These are phyloP conservation scores for Heliconius congener DNA, from an alignment of 1,140 invertebrate genomes.

Conservation along the genomic window DNA sequence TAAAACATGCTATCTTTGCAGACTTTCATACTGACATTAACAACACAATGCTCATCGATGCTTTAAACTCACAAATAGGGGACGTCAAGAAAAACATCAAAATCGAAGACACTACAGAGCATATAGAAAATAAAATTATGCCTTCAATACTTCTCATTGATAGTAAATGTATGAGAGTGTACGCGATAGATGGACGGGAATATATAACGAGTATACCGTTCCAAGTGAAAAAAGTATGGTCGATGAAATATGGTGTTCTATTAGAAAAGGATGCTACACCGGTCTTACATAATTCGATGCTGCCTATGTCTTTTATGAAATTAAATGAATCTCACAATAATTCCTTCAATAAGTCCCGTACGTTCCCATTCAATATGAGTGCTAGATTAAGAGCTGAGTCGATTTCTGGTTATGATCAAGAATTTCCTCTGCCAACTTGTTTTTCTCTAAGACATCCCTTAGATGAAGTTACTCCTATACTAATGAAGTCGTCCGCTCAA, in stretches of 20 bases:
- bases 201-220: conserved; percentile 92
- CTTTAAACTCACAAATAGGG: conserved; percentile 73
- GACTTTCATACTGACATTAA: conserved; percentile 85
- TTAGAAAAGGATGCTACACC: conserved; percentile 85
- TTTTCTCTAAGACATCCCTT: conserved; percentile 94
- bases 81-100: conserved; percentile 75
- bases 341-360: conserved; percentile 60
- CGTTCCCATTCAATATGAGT: conserved; percentile 64
- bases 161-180: conserved; percentile 89
- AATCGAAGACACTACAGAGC: conserved; percentile 75
- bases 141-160: conserved; percentile 89
- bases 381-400: conserved; percentile 65
- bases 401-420: conserved; percentile 64
- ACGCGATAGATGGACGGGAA: conserved; percentile 90
- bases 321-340: conserved; percentile 68
- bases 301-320: conserved; percentile 62
- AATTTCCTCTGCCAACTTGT: conserved; percentile 83
- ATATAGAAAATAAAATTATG: conserved; percentile 66
- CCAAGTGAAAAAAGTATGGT: conserved; percentile 89
- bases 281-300: conserved; percentile 59
- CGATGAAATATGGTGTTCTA: conserved; percentile 89
- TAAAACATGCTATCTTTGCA: conserved; percentile 92
- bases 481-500: conserved; percentile 84
- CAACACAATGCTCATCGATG: conserved; percentile 80
- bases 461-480: conserved; percentile 92